A percentile compares a stretch with the other conserved stretches of the same genome.
phyloP scores from a whole-genome alignment of 2,797 vertebrate genomes.

The Rhabdophis nuchalis region DNA sequence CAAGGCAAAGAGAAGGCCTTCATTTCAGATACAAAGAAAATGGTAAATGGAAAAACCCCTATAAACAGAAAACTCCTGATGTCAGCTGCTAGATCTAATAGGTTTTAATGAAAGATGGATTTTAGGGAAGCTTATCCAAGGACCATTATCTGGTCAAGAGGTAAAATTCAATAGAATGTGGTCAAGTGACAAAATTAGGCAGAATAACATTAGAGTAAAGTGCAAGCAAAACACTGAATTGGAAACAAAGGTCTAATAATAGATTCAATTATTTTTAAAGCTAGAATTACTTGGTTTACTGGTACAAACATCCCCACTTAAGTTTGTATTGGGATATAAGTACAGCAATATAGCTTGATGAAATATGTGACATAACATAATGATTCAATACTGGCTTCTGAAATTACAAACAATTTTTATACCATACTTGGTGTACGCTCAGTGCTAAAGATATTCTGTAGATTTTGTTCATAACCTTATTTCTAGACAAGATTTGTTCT shows the following conservation, averaged over 20 bases:
- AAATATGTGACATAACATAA: neutral
- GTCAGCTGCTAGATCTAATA: neutral
- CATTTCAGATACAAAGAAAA: neutral
- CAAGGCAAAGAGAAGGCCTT: slow-evolving; percentile 5
- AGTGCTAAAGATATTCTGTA: neutral
- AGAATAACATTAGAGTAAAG: neutral
- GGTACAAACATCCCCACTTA: neutral
- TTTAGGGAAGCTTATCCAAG: neutral
- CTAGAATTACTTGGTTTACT: neutral
- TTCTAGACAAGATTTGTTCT: neutral
- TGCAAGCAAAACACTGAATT: neutral
- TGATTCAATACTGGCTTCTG: neutral
- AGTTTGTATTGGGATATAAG: neutral
- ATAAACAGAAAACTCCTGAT: slow-evolving; percentile 6
- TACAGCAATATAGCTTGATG: neutral
- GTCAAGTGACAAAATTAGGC: neutral
- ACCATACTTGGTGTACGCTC: neutral
- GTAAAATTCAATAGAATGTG: neutral
- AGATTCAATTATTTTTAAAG: neutral
- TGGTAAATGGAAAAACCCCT: neutral
- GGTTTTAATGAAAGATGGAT: neutral
- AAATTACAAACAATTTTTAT: neutral
- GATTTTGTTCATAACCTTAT: neutral
- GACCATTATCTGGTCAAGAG: neutral
- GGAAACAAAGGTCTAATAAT: neutral